Conservation (phyloP, 2,113 vertebrate genomes). For the Oncorhynchus nerka region DNA sequence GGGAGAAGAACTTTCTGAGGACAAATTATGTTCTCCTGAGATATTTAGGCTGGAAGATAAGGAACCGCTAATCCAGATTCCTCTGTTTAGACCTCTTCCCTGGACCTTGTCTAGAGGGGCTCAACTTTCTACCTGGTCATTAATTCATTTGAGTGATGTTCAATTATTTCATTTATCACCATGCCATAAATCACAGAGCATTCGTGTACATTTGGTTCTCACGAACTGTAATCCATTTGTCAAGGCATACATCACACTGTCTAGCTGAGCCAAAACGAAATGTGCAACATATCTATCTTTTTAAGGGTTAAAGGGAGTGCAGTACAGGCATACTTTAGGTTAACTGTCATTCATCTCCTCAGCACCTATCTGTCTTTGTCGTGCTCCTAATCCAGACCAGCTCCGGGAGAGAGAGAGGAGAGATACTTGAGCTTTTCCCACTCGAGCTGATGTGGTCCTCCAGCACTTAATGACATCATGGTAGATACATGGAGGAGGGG, state of each 20-base stretch:
- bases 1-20: conserved; percentile 35
- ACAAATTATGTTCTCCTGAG: conserved; percentile 7
- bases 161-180: conserved; percentile 55
- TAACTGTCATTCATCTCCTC: conserved; percentile 40
- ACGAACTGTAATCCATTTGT: conserved; percentile 34
- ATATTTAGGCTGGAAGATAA: conserved; percentile 7
- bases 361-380: conserved; percentile 31
- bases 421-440: conserved; percentile 16
- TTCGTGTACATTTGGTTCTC: conserved; percentile 39
- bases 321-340: conserved; percentile 31
- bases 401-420: conserved; percentile 9
- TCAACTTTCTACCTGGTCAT: conserved; percentile 46
- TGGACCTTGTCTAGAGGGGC: conserved; percentile 20
- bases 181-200: neutral
- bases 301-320: conserved; percentile 19
- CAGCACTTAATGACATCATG: conserved; percentile 46
- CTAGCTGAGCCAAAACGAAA: conserved; percentile 20
- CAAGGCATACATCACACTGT: conserved; percentile 31
- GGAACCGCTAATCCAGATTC: conserved; percentile 12
- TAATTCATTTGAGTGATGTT: conserved; percentile 48
- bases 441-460: conserved; percentile 33
- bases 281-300: conserved; percentile 20
- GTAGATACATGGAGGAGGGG: conserved; percentile 11
- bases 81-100: neutral
- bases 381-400: conserved; percentile 16